These are phyloP conservation scores for Sminthurides bifidus DNA, from an alignment of 1,140 invertebrate species.

Conservation along the genomic window DNA sequence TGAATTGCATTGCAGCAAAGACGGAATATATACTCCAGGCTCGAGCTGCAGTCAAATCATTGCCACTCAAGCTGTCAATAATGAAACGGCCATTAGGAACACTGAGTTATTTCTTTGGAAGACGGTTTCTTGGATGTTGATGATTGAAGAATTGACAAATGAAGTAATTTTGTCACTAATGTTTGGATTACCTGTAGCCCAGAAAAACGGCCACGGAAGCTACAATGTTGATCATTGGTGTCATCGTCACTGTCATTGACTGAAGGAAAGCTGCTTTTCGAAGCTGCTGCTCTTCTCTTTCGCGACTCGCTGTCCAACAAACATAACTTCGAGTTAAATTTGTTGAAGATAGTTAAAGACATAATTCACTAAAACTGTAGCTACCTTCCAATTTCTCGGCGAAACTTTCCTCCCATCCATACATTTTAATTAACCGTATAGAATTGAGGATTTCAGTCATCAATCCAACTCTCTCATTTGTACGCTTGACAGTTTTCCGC, in stretches of 20 bases:
- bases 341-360: not conserved
- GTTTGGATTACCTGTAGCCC: conserved; percentile 32
- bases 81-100: no score
- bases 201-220: conserved; percentile 32
- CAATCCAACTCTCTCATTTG: conserved; percentile 29
- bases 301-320: conserved; percentile 21
- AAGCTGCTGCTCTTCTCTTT: conserved; percentile 31
- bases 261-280: conserved; percentile 32
- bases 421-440: conserved; percentile 42
- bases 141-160: no score
- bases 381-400: conserved; percentile 27
- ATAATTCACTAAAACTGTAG: not conserved
- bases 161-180: no score
- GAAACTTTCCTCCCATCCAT: conserved; percentile 45
- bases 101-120: no score
- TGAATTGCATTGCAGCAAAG: conserved; percentile 32
- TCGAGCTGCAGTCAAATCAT: conserved; percentile 25
- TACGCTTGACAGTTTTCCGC: conserved; percentile 27
- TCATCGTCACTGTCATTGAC: conserved; percentile 32
- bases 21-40: conserved; percentile 33
- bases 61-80: conserved; percentile 23
- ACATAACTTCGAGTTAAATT: not conserved
- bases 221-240: conserved; percentile 33
- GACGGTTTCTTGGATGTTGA: no score
- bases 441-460: conserved; percentile 34